Evolutionary conservation across 1,140 invertebrate species (phyloP), one percentile per base, ranked within the genome.

Genomic region (Drosophila tsacasi): DNA sequence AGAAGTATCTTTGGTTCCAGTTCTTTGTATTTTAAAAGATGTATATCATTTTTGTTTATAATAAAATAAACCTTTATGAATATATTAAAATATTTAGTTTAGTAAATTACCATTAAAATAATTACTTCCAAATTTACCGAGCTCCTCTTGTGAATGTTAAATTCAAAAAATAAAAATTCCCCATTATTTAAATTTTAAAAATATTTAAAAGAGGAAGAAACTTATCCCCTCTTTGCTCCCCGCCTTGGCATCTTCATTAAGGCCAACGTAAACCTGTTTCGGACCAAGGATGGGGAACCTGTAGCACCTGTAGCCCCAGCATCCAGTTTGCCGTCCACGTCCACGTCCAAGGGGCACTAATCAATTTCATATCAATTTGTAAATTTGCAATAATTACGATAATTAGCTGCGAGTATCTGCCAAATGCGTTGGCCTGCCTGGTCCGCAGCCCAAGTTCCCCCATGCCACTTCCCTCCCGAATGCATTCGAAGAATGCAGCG

Each of bases 311-410:
- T 52, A 67, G 39, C 27, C 40, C 39, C 77, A 58, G 25, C 67
- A 63, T 50, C 67, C 54, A 55, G 67, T 50, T 42, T 46, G 23
- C 17, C 64, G 37, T 57, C 47, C 17, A 23, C 44, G 6, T 55
- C 64, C 49, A 61, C 69, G 46, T 65, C 52, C 76, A 57, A 62
- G 75, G 81, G 75, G 81, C 86, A 80, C 83, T 92, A 92, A 92
- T 92, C 91, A 92, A 92, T 92, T 92, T 92, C 83, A 92, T 92
- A 92, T 92, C 91, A 92, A 92, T 92, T 92, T 92, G 91, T 92
- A 92, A 92, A 92, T 92, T 92, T 89, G 91, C 91, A 87, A 92
- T 92, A 92, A 92, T 92, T 92, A 91, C 86, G 91, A 92, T 92
- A 92, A 92, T 92, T 92, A 92, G 90, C 80, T 83, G 84, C 83